Evolutionary conservation across 2,113 vertebrate species (phyloP), one percentile per base, ranked within the genome.

Genomic region (Epinephelus lanceolatus): DNA sequence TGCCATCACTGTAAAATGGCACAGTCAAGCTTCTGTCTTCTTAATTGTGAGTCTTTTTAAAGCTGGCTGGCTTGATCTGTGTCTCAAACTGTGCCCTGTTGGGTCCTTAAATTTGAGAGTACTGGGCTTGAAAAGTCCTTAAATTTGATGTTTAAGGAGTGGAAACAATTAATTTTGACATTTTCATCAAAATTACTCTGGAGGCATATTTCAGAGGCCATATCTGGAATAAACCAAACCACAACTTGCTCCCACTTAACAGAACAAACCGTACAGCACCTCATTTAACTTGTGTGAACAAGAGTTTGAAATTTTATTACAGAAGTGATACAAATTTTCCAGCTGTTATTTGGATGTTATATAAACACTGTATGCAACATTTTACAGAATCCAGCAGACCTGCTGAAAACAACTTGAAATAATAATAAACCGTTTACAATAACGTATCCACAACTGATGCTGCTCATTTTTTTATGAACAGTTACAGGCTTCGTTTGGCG

Each of bases 301-400:
- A 84, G 74, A 79, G 21, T 66, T 62, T 59, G 56, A 76, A 33
- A 13, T 27, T 66, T 61, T 53, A 70, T 80, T 62, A 78, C 17
- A 27, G 23, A 78, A 23, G 25, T 3, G 0, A 77, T 62, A 75
- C 19, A 80, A 86, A 61, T 13, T 63, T 45, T 25, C 15, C 23
- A 5, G 19, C 0, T 19, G 25, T 27, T 40, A 47, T 56, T 60
- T 52, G 4, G 8, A 53, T 47, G n/a, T 59, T 68, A 49, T 80
- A 18, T 6, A 6, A 10, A 69, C 25, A 63, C 4, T 25, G 57
- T 61, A 17, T 62, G 40, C 30, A 52, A 78, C 8, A 51, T 55
- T 73, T 71, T 18, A 52, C 19, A 49, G 17, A 25, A 74, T 2
- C 4, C 15, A 71, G 60, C 53, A 55, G 45, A 84, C 49, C 33